These are phyloP conservation scores for Sylvicola fuscatus DNA, from an alignment of 2,888 invertebrate species.

Conservation along the genomic window DNA sequence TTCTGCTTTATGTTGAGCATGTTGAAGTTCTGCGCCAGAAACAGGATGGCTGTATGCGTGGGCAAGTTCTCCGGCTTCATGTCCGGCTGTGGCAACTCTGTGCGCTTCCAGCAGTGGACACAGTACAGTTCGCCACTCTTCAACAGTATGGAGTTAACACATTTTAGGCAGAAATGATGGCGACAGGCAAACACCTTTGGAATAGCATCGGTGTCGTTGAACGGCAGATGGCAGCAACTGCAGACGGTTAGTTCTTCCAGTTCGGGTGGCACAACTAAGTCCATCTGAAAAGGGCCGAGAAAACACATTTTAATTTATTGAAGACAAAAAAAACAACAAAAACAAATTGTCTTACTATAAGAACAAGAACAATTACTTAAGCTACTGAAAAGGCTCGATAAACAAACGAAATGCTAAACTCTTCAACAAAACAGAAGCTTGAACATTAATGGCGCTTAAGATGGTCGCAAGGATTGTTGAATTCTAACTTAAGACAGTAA, in stretches of 20 bases:
- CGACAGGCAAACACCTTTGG: constrained; percentile 56
- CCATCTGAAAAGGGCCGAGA: constrained; percentile 24
- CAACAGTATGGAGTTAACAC: constrained; percentile 43
- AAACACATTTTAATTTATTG: no score
- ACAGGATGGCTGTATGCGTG: constrained; percentile 44
- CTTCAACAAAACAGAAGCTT: no score
- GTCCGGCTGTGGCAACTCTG: constrained; percentile 39
- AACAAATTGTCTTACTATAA: no score
- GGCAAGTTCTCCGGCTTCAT: constrained; percentile 44
- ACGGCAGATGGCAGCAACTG: constrained; percentile 53
- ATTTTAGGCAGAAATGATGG: constrained; percentile 57
- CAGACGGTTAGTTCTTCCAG: constrained; percentile 55
- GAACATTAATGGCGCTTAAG: no score
- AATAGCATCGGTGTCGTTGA: constrained; percentile 49
- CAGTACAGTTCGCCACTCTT: constrained; percentile 48
- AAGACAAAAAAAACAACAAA: no score
- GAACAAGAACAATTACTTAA: no score
- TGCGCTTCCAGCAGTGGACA: constrained; percentile 53
- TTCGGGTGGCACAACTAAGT: constrained; percentile 39
- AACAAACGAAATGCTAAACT: no score
- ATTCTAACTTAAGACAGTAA: no score
- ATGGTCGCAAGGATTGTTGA: no score
- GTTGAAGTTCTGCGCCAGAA: constrained; percentile 40
- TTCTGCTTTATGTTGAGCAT: constrained; percentile 9
- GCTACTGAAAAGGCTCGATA: no score